Conservation (phyloP, 2,888 invertebrate species). For the Helobdella robusta region DNA sequence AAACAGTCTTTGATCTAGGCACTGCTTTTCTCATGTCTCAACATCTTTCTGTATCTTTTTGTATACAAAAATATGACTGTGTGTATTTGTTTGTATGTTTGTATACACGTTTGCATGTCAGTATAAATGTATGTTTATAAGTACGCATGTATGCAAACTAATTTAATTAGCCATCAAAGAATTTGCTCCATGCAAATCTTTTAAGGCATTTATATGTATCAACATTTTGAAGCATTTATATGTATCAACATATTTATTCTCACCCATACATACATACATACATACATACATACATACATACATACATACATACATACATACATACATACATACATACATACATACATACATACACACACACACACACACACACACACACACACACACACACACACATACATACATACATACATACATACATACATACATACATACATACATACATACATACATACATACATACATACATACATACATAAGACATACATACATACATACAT, state of each 20-base stretch:
- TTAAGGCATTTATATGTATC: too few species aligned
- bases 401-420: constrained; percentile 2
- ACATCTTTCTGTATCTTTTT: too few species aligned
- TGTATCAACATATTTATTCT: not conserved
- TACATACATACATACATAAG: not conserved
- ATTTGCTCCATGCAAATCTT: too few species aligned
- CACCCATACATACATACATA: constrained; percentile 15
- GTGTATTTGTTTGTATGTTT: too few species aligned
- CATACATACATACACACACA: constrained; percentile 12
- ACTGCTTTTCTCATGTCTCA: too few species aligned
- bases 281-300: constrained; percentile 7
- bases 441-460: constrained; percentile 3
- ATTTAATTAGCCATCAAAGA: too few species aligned
- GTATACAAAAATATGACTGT: too few species aligned
- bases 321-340: constrained; percentile 10
- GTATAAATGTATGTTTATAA: not conserved
- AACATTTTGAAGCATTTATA: not conserved
- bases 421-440: not conserved
- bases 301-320: not conserved
- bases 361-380: not conserved
- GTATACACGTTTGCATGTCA: too few species aligned
- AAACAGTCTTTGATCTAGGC: too few species aligned
- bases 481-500: constrained; percentile 21
- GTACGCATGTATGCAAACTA: not conserved
- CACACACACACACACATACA: constrained; percentile 5